A percentile compares a stretch with the other conserved stretches of the same genome.
phyloP scores from a whole-genome alignment of 2,797 vertebrate species.

The Rhinogobio ventralis region DNA sequence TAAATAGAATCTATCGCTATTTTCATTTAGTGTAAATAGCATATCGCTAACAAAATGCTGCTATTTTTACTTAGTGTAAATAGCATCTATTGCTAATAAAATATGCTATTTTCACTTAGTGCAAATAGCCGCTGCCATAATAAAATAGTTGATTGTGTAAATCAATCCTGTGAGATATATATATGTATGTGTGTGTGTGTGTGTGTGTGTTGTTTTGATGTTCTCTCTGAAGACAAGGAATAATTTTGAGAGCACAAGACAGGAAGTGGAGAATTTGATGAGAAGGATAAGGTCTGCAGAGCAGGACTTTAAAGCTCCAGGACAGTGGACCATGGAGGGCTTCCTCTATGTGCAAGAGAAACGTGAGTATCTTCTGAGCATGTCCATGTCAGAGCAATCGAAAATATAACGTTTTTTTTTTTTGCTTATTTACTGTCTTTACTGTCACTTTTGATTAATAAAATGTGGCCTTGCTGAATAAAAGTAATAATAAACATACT shows the following conservation, averaged over 20 bases:
- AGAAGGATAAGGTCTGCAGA: conserved; percentile 94
- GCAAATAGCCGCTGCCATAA: too few species aligned
- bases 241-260: conserved; percentile 98
- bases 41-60: too few species aligned
- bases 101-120: too few species aligned
- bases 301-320: conserved; percentile 92
- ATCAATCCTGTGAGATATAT: background rate
- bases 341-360: conserved; percentile 97
- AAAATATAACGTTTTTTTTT: too few species aligned
- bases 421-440: too few species aligned
- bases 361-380: conserved; percentile 80
- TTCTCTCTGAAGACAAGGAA: conserved; percentile 88
- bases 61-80: too few species aligned
- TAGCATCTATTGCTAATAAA: too few species aligned
- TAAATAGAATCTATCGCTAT: too few species aligned
- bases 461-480: too few species aligned
- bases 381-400: background rate
- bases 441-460: too few species aligned
- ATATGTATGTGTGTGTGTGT: too few species aligned
- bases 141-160: background rate
- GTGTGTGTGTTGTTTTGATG: conserved; percentile 48
- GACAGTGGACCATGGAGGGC: conserved; percentile 96
- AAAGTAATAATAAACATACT: background rate
- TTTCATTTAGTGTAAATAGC: too few species aligned
- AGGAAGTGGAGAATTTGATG: conserved; percentile 96